Percentiles rank a stretch among this genome's conserved stretches.
Conservation (phyloP, 2,113 vertebrate species). For the Oryzias celebensis region DNA sequence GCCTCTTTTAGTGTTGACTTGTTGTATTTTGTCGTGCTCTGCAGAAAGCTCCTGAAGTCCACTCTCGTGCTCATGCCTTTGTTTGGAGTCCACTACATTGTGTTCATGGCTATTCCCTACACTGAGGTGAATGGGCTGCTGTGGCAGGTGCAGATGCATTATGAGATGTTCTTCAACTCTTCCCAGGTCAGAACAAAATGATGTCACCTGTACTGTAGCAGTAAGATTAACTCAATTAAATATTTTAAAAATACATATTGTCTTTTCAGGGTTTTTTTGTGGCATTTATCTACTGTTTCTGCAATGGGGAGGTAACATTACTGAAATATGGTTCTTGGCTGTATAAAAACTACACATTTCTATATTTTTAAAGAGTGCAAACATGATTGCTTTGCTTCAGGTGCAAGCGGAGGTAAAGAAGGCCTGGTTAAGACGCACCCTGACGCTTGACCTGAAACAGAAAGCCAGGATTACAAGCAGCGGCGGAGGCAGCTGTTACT, state of each 20-base stretch:
- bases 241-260: too few relatives aligned
- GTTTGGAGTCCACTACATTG: slow-evolving; percentile 85
- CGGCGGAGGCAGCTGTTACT: slow-evolving; percentile 78
- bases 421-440: slow-evolving; percentile 79
- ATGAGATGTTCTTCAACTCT: slow-evolving; percentile 87
- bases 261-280: slow-evolving; percentile 82
- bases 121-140: slow-evolving; percentile 79
- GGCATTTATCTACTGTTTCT: slow-evolving; percentile 86
- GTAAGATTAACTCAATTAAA: too few relatives aligned
- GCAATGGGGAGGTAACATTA: slow-evolving; percentile 81
- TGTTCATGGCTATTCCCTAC: slow-evolving; percentile 85
- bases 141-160: slow-evolving; percentile 88
- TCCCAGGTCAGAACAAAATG: slow-evolving; percentile 75
- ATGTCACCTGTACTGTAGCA: background rate
- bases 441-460: slow-evolving; percentile 79
- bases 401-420: slow-evolving; percentile 84
- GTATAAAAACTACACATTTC: background rate
- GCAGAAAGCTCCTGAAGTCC: slow-evolving; percentile 83
- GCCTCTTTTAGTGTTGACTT: background rate
- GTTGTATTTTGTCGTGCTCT: background rate
- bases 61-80: slow-evolving; percentile 84
- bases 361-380: background rate
- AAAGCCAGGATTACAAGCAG: slow-evolving; percentile 79
- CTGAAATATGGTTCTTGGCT: background rate
- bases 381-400: slow-evolving; percentile 43